phyloP scores from a whole-genome alignment of 2,888 invertebrate genomes.

The Sabatieria punctata region DNA sequence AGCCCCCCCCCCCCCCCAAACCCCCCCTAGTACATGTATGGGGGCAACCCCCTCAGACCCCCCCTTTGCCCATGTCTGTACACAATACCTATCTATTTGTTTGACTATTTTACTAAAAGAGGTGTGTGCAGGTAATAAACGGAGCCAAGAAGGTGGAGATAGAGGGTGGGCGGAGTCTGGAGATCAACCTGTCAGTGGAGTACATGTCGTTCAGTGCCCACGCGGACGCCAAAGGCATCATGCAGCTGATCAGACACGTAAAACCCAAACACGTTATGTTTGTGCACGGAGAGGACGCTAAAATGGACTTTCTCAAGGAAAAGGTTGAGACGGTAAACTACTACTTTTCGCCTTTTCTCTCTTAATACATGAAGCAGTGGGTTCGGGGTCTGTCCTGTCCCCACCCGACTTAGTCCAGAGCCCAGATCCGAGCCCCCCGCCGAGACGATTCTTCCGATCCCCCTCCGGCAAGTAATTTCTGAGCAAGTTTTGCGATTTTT shows the following conservation, averaged over 20 bases:
- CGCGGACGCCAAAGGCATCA: constrained; percentile 78
- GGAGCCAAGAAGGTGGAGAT: constrained; percentile 36
- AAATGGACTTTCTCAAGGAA: constrained; percentile 90
- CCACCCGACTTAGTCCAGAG: not conserved
- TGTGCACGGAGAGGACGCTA: constrained; percentile 92
- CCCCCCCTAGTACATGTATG: too few relatives aligned
- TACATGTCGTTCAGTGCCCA: constrained; percentile 99
- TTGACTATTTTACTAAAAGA: too few relatives aligned
- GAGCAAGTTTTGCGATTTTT: too few relatives aligned
- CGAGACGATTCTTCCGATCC: too few relatives aligned
- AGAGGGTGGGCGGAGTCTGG: constrained; percentile 65
- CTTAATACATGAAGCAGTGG: too few relatives aligned
- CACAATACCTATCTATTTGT: too few relatives aligned
- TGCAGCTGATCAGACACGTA: constrained; percentile 94
- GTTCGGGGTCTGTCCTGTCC: too few relatives aligned
- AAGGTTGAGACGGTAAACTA: constrained; percentile 55
- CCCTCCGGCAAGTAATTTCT: too few relatives aligned
- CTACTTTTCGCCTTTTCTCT: constrained; percentile 3
- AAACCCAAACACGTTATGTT: constrained; percentile 89
- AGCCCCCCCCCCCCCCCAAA: too few relatives aligned
- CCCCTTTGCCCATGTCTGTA: too few relatives aligned
- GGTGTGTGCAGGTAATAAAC: constrained; percentile 59
- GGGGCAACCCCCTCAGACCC: too few relatives aligned
- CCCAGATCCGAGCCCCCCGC: too few relatives aligned
- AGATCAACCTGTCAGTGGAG: constrained; percentile 39